These are phyloP conservation scores for Cantharis flavilabris DNA, from an alignment of 2,888 invertebrate species.

Conservation along the genomic window DNA sequence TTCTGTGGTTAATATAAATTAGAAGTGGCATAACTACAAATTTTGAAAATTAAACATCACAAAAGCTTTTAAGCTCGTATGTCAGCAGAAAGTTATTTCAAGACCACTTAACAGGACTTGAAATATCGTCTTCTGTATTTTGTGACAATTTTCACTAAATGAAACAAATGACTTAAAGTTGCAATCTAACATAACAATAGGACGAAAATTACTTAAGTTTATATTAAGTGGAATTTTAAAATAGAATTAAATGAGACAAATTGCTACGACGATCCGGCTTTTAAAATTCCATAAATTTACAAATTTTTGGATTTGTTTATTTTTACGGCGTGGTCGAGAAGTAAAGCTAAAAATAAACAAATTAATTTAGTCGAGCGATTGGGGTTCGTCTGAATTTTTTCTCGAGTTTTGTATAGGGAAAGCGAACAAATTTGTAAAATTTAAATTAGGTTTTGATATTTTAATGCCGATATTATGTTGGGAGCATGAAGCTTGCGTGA, in stretches of 20 bases:
- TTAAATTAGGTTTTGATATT: neutral
- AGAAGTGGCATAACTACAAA: neutral
- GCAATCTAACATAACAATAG: constrained; percentile 12
- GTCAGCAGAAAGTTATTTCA: constrained; percentile 22
- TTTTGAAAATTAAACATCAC: constrained; percentile 10
- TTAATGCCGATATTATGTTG: neutral
- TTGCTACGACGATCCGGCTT: neutral
- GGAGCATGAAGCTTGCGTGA: constrained; percentile 18
- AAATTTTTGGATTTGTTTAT: neutral
- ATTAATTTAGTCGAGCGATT: neutral
- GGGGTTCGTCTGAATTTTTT: neutral
- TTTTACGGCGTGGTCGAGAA: neutral
- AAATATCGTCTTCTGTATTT: constrained; percentile 19
- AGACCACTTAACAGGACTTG: constrained; percentile 17
- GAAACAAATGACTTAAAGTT: constrained; percentile 18
- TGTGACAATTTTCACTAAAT: constrained; percentile 8
- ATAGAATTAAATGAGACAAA: constrained; percentile 21
- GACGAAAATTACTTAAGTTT: constrained; percentile 18
- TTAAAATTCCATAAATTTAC: neutral
- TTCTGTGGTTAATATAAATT: neutral
- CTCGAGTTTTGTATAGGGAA: neutral
- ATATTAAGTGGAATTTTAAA: constrained; percentile 7
- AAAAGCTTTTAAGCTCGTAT: constrained; percentile 21
- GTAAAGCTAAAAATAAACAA: neutral
- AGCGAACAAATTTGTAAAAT: neutral